A percentile compares a stretch with the other conserved stretches of the same genome.
Evolutionary conservation across 35 echinoderm and acorn worm species (phyloP).

Genomic region (Lytechinus variegatus): DNA sequence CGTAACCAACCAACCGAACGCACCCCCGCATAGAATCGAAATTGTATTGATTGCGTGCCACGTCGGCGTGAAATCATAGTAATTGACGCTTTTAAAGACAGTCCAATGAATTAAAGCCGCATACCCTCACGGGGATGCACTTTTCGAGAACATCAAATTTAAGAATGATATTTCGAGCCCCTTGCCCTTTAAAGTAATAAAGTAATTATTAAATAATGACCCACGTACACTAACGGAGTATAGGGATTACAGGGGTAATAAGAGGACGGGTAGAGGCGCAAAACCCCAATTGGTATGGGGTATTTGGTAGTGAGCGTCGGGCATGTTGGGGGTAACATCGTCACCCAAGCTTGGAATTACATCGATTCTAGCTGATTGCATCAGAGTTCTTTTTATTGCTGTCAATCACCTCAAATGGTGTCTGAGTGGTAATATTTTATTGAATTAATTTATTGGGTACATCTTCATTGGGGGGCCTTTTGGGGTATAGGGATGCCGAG

Average conservation of each 20-base stretch:
- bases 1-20: not conserved
- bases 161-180: not conserved
- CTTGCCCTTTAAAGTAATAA: not conserved
- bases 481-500: not conserved
- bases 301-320: not conserved
- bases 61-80: conserved; percentile 11
- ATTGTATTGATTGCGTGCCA: not conserved
- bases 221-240: not conserved
- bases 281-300: not conserved
- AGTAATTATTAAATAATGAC: not conserved
- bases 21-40: not conserved
- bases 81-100: conserved; percentile 38
- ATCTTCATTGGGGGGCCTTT: not conserved
- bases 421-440: not conserved
- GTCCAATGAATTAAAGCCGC: not conserved
- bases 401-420: not conserved
- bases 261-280: not conserved
- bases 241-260: not conserved
- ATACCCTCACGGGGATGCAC: not conserved
- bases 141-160: not conserved
- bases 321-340: not conserved
- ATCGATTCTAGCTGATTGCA: not conserved
- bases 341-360: not conserved
- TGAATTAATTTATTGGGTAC: not conserved
- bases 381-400: not conserved